phyloP scores from a whole-genome alignment of 2,113 vertebrate genomes.

The Athene noctua region DNA sequence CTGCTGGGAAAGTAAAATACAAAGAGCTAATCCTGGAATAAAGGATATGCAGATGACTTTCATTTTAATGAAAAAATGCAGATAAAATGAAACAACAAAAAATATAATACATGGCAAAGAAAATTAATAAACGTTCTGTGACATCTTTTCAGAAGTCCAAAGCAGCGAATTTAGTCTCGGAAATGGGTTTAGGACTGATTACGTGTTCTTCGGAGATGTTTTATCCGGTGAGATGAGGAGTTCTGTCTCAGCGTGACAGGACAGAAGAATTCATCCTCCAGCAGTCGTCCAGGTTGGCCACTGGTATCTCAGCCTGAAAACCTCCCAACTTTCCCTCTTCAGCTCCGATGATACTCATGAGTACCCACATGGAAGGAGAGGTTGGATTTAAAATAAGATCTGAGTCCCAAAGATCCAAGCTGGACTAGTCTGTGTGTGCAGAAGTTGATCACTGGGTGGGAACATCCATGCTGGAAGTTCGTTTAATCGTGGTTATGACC shows the following conservation, averaged over 20 bases:
- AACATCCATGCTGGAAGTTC: background rate
- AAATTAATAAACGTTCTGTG: background rate
- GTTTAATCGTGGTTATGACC: background rate
- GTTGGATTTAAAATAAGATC: background rate
- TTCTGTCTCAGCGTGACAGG: background rate
- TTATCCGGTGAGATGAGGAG: background rate
- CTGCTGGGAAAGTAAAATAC: constrained; percentile 40
- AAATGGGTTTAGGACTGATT: background rate
- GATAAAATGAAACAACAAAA: background rate
- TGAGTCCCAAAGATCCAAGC: background rate
- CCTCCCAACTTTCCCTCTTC: background rate
- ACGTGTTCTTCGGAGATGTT: background rate
- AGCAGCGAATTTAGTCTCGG: background rate
- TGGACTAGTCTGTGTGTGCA: background rate
- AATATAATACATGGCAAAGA: background rate
- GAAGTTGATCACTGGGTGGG: background rate
- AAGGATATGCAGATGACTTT: constrained; percentile 27
- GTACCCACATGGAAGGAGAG: background rate
- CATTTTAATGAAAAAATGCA: constrained; percentile 17
- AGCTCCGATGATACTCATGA: background rate
- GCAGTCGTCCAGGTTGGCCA: accelerated
- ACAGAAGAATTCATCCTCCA: background rate
- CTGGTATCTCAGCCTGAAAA: too few relatives aligned
- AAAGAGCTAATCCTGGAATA: constrained; percentile 44
- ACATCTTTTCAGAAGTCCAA: background rate